Conservation (phyloP, 1,140 invertebrate species). For the Gonatopus flavifemur region DNA sequence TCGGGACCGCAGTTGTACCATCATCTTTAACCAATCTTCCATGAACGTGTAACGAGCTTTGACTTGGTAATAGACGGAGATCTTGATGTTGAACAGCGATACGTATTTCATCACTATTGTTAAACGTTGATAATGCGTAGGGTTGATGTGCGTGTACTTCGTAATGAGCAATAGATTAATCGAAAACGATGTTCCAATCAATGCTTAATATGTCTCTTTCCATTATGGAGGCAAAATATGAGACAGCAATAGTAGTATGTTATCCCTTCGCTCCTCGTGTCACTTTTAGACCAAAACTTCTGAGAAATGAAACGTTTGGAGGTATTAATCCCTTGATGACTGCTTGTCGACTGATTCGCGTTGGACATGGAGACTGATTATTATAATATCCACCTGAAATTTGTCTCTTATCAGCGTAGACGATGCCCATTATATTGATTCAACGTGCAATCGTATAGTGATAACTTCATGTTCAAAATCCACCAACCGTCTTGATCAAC, state of each 20-base stretch:
- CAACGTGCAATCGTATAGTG: slow-evolving; percentile 21
- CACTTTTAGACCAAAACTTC: background rate
- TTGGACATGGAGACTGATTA: too few relatives aligned
- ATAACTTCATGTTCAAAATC: slow-evolving; percentile 34
- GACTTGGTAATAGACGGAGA: slow-evolving; percentile 36
- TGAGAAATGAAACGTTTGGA: too few relatives aligned
- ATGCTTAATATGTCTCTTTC: slow-evolving; percentile 23
- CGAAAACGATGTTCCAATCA: slow-evolving; percentile 6
- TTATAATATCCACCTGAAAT: too few relatives aligned
- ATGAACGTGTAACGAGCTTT: slow-evolving; percentile 40
- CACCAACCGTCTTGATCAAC: slow-evolving; percentile 25
- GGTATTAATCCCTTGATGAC: too few relatives aligned
- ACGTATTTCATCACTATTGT: slow-evolving; percentile 44
- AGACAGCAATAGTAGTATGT: slow-evolving; percentile 18
- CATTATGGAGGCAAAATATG: slow-evolving; percentile 21
- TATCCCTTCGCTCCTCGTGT: slow-evolving; percentile 9
- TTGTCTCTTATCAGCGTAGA: too few relatives aligned
- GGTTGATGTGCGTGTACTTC: slow-evolving; percentile 43
- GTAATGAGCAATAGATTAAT: slow-evolving; percentile 38
- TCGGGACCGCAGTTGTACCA: slow-evolving; percentile 6
- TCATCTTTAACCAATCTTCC: slow-evolving; percentile 30
- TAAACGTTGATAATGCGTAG: slow-evolving; percentile 37
- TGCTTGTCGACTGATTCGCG: too few relatives aligned
- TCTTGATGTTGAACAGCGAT: slow-evolving; percentile 48
- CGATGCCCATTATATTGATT: slow-evolving; percentile 11